Base-by-base conservation (phyloP, 2,888 invertebrate species). In the Galerucella nymphaeae region DNA sequence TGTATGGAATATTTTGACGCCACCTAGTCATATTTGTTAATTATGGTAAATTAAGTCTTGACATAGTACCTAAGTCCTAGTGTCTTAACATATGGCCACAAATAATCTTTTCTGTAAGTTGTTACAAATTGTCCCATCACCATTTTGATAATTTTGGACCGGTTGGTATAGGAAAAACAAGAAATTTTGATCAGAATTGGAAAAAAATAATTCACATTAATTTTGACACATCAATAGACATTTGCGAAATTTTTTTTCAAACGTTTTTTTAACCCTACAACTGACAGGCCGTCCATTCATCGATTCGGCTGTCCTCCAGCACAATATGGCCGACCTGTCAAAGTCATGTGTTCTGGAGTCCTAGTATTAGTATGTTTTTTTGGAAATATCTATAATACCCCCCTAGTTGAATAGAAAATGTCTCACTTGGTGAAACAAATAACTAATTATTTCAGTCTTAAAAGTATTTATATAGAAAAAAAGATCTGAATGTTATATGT, bases 81-180 rank as follows among this genome's bases (percentile, higher is more conserved):
- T 5, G 82, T 81, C 66, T 83, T 82, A 1, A 85, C 85, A 81
- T 87, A 85, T 0, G 91, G 91, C 91, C 91, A 92, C 20, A 90
- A 80, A 78, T 90, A 92, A 82, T 92, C 92, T 80, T 90, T 90
- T 58, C 88, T 87, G 79, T 92, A 91, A 0, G 90, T 91, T 0
- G 91, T 89, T 70, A 90, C 84, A 79, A 90, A 92, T 78, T 90
- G 90, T 84, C 90, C 90, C 90, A 91, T 90, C 74, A 86, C 89
- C 67, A 83, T 82, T 75, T 80, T 80, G 76, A 57, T 41, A 16
- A 18, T 16, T n/a, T 18, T 53, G n/a, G 10, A 53, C 16, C 53
- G 11, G 16, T 2, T 18, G 18, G 16, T 18, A 18, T 53, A 16
- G 16, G 18, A 16, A 53, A 16, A 18, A 53, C 16, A 53, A n/a